Evolutionary conservation across 2,797 vertebrate genomes (phyloP).

Genomic region (Crenuchus spilurus): DNA sequence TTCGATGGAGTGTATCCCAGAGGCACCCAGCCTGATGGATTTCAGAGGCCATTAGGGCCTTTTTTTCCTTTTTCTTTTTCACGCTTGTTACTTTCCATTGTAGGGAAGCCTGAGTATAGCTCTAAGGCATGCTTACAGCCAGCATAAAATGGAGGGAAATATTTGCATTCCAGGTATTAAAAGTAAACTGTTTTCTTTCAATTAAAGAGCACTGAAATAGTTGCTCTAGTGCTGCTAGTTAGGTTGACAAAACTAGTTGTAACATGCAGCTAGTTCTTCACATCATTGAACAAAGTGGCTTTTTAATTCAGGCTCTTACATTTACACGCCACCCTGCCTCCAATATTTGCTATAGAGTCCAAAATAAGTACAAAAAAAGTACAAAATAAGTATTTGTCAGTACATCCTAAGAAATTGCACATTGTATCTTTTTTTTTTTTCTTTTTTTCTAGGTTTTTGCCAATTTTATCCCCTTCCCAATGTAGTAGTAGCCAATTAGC

Average conservation of each 20-base stretch:
- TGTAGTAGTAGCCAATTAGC: no score
- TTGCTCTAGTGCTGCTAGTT: background rate
- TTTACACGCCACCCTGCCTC: background rate
- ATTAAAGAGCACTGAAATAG: background rate
- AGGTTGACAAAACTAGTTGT: background rate
- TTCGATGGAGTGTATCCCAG: slow-evolving; percentile 54
- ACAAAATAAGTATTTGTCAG: background rate
- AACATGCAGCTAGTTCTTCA: no score
- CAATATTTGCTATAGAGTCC: background rate
- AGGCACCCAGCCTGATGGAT: slow-evolving; percentile 61
- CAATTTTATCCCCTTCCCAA: no score
- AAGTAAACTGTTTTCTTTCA: background rate
- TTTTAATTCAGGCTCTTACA: background rate
- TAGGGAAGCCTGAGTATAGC: slow-evolving; percentile 52
- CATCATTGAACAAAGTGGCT: background rate
- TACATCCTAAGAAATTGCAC: no score
- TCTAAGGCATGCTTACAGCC: slow-evolving; percentile 36
- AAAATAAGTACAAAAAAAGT: background rate
- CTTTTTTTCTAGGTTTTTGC: no score
- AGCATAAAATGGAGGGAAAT: background rate
- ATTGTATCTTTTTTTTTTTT: background rate
- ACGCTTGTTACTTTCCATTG: slow-evolving; percentile 61
- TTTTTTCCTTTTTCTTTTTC: slow-evolving; percentile 32
- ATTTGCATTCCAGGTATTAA: background rate
- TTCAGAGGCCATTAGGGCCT: slow-evolving; percentile 63